Evolutionary conservation across 1,140 invertebrate genomes (phyloP).

Genomic region (Plutomurus gul): DNA sequence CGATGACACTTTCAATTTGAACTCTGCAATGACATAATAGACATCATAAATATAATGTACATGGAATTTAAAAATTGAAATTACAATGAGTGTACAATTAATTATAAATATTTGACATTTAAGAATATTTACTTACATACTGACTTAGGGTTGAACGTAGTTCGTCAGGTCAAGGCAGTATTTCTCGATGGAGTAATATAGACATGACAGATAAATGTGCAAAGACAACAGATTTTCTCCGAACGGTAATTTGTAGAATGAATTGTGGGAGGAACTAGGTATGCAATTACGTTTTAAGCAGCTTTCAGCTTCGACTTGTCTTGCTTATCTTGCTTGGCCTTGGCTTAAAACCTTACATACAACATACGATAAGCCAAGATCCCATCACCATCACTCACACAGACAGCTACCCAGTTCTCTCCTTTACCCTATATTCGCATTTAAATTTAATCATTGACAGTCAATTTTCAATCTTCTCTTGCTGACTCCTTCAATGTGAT

Average conservation of each 20-base stretch:
- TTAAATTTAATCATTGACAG: conserved; percentile 17
- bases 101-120: neutral
- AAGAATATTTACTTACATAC: neutral
- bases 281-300: neutral
- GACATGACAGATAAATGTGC: neutral
- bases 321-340: neutral
- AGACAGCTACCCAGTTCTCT: neutral
- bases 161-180: neutral
- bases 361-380: neutral
- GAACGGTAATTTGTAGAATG: neutral
- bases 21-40: neutral
- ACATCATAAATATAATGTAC: neutral
- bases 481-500: neutral
- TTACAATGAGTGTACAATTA: neutral
- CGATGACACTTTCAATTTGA: neutral
- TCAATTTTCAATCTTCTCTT: neutral
- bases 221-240: neutral
- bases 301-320: neutral
- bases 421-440: neutral
- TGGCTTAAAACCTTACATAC: neutral
- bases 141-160: neutral
- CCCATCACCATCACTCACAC: neutral
- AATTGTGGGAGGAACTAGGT: neutral
- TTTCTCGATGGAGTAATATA: neutral
- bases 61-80: neutral